These are phyloP conservation scores for Coreius guichenoti DNA, from an alignment of 2,797 vertebrate genomes.

Conservation along the genomic window DNA sequence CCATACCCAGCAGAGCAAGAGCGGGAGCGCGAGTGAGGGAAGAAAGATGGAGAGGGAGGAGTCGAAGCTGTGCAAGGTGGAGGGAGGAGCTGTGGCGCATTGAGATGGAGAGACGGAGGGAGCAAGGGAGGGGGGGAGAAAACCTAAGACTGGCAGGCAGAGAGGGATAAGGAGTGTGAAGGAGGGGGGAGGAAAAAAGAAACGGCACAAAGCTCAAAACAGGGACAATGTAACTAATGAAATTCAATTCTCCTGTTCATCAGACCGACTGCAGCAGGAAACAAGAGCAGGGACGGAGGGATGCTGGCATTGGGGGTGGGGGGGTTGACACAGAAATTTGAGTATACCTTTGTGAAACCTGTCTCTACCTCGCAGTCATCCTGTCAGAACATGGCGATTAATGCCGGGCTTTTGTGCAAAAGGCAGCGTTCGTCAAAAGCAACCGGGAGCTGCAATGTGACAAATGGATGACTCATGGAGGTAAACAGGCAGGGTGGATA, in stretches of 20 bases:
- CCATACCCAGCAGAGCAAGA: slow-evolving; percentile 60
- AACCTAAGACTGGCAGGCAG: slow-evolving; percentile 54
- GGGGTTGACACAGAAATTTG: slow-evolving; percentile 33
- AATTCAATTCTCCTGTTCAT: slow-evolving; percentile 58
- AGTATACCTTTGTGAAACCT: slow-evolving; percentile 48
- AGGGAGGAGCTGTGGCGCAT: slow-evolving; percentile 67
- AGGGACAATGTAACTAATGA: slow-evolving; percentile 59
- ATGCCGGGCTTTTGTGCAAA: slow-evolving; percentile 62
- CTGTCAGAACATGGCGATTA: slow-evolving; percentile 57
- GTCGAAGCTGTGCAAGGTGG: slow-evolving; percentile 65
- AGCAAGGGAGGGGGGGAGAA: slow-evolving; percentile 36
- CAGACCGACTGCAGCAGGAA: slow-evolving; percentile 48
- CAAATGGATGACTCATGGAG: slow-evolving; percentile 63
- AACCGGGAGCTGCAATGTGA: slow-evolving; percentile 58
- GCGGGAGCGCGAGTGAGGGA: slow-evolving; percentile 46
- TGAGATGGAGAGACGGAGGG: slow-evolving; percentile 55
- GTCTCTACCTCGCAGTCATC: slow-evolving; percentile 50
- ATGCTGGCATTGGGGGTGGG: slow-evolving; percentile 25
- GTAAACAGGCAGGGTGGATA: slow-evolving; percentile 62
- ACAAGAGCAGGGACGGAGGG: slow-evolving; percentile 28
- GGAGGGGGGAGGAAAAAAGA: slow-evolving; percentile 25
- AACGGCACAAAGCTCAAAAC: slow-evolving; percentile 59
- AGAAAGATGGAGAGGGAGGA: slow-evolving; percentile 64
- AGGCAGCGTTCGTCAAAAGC: slow-evolving; percentile 55
- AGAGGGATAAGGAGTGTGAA: slow-evolving; percentile 44